Evolutionary conservation across 2,113 vertebrate species (phyloP), one percentile per base, ranked within the genome.

Genomic region (Cynopterus brachyotis): DNA sequence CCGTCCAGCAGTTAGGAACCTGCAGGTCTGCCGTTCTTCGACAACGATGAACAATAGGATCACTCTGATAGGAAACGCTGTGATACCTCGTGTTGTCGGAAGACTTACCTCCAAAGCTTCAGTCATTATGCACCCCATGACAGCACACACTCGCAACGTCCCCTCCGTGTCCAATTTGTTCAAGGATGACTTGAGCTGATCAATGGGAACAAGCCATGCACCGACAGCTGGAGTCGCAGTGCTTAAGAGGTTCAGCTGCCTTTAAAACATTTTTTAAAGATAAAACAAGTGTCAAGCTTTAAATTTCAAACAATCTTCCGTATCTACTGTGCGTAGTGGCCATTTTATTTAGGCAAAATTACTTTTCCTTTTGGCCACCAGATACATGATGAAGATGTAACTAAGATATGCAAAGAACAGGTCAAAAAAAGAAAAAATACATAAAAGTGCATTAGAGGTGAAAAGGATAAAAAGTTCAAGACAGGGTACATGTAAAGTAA

Each of bases 111-210:
- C 99, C 24, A 99, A 98, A 20, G 99, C 99, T 97, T 99, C 99
- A 0, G 99, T 99, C 99, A 99, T 99, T 97, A 99, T 99, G 98
- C 99, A 99, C 66, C 99, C 99, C 99, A 99, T 99, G 3, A 99
- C 99, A 30, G 99, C 99, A 97, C 99, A 99, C 89, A 99, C 98
- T 0, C 99, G 98, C 64, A 99, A 97, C 0, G 99, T 99, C 72
- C 99, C 98, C 97, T 99, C 99, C 30, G 99, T 99, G 97, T 99
- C 99, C 90, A 99, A 98, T 78, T 99, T 99, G 96, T 99, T 99
- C 75, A 99, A 98, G 0, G 99, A 99, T 0, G 99, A 99, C 86
- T 99, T 99, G 92, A 99, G 99, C 96, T 99, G 99, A 98, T 99
- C 99, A n/a, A 99, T 98, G 57, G 99, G 99, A 96, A 99, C 99